Evolutionary conservation across 1,140 invertebrate species (phyloP).

Genomic region (Proctacanthus coquilletti): DNA sequence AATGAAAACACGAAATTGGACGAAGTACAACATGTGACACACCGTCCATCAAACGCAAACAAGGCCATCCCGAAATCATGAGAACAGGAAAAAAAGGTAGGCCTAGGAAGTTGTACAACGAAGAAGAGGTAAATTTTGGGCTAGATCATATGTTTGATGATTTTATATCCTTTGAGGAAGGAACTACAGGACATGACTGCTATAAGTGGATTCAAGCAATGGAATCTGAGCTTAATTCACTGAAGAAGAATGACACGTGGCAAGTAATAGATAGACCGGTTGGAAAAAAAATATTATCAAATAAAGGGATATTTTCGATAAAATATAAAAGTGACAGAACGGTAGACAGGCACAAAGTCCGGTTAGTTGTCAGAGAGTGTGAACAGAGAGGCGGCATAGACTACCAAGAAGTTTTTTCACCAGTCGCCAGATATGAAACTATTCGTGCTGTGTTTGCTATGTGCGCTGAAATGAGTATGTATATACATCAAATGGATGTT

Average conservation of each 20-base stretch:
- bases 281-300: conserved; percentile 12
- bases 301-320: conserved; percentile 29
- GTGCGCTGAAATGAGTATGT: conserved; percentile 12
- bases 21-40: background rate
- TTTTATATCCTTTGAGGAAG: conserved; percentile 4
- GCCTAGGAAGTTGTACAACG: background rate
- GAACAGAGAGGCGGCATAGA: conserved; percentile 20
- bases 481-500: conserved; percentile 22
- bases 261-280: conserved; percentile 10
- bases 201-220: conserved; percentile 14
- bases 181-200: conserved; percentile 5
- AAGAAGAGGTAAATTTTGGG: background rate
- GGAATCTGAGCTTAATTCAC: conserved; percentile 14
- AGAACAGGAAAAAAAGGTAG: background rate
- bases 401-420: conserved; percentile 22
- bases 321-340: conserved; percentile 15
- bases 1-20: background rate
- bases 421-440: conserved; percentile 15
- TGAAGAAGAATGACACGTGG: conserved; percentile 23
- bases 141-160: background rate
- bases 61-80: background rate
- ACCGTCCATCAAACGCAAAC: background rate
- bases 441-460: conserved; percentile 13
- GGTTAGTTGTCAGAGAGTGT: conserved; percentile 28
- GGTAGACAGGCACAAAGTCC: conserved; percentile 20